Conservation (phyloP, 2,888 invertebrate species). For the Agrochola circellaris region DNA sequence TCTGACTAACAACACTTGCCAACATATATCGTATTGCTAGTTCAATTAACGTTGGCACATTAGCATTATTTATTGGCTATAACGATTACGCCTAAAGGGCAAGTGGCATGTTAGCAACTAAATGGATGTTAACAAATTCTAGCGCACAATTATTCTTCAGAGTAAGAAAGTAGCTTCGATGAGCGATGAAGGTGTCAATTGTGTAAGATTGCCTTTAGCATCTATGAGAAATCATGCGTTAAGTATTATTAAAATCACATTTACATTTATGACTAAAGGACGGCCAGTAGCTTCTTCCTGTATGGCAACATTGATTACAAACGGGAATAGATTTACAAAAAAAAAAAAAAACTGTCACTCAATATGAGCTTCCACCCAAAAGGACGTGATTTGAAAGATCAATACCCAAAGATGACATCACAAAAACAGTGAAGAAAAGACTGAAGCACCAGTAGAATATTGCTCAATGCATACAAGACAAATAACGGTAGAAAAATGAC, state of each 20-base stretch:
- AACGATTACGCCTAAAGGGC: conserved; percentile 78
- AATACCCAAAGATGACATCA: background rate
- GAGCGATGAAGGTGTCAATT: conserved; percentile 55
- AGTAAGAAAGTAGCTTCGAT: conserved; percentile 61
- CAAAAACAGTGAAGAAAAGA: background rate
- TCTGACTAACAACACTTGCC: conserved; percentile 57
- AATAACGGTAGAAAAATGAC: background rate
- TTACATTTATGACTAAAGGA: conserved; percentile 18
- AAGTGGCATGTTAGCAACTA: conserved; percentile 72
- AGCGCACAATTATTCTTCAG: conserved; percentile 59
- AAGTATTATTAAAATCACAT: conserved; percentile 26
- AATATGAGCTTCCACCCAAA: background rate
- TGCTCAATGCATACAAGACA: background rate
- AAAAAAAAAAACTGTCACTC: no score
- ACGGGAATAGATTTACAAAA: no score
- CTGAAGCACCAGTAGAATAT: background rate
- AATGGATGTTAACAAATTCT: conserved; percentile 71
- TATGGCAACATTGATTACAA: conserved; percentile 11
- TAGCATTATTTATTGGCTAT: conserved; percentile 78
- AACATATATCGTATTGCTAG: conserved; percentile 64
- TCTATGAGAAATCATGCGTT: conserved; percentile 15
- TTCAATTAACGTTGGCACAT: conserved; percentile 78
- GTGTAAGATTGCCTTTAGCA: conserved; percentile 40
- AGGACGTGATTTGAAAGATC: background rate
- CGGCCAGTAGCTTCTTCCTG: background rate